phyloP scores from a whole-genome alignment of 2,797 vertebrate species.

The Hipposideros larvatus region DNA sequence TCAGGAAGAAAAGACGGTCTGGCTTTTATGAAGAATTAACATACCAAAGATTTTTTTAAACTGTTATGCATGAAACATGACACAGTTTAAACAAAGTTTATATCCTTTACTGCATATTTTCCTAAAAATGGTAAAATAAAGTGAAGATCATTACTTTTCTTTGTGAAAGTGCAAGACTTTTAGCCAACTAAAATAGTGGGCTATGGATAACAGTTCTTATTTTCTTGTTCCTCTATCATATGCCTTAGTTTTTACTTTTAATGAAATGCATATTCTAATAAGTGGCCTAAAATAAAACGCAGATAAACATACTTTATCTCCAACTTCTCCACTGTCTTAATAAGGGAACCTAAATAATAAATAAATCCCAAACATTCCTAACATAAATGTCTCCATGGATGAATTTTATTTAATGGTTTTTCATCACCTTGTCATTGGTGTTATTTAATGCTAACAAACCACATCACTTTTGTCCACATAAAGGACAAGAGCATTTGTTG shows the following conservation, averaged over 20 bases:
- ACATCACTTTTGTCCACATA: background rate
- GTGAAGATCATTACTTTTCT: background rate
- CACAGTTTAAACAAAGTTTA: background rate
- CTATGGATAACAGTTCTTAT: background rate
- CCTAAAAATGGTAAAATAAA: background rate
- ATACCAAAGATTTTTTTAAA: background rate
- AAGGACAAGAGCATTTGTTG: background rate
- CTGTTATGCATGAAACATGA: background rate
- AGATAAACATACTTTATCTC: background rate
- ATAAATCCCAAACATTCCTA: background rate
- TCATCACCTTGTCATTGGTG: background rate
- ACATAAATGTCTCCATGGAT: background rate
- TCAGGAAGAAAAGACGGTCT: slow-evolving; percentile 3
- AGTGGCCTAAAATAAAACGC: background rate
- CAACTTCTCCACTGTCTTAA: background rate
- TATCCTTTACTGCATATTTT: background rate
- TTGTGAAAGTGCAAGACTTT: background rate
- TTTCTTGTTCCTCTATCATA: background rate
- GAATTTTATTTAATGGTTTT: background rate
- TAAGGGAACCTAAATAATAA: background rate
- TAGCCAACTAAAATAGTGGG: background rate
- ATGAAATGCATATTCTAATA: background rate
- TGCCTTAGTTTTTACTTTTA: background rate
- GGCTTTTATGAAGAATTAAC: background rate
- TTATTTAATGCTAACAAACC: background rate